These are phyloP conservation scores for Melanotaenia boesemani DNA, from an alignment of 2,797 vertebrate genomes.

Conservation along the genomic window DNA sequence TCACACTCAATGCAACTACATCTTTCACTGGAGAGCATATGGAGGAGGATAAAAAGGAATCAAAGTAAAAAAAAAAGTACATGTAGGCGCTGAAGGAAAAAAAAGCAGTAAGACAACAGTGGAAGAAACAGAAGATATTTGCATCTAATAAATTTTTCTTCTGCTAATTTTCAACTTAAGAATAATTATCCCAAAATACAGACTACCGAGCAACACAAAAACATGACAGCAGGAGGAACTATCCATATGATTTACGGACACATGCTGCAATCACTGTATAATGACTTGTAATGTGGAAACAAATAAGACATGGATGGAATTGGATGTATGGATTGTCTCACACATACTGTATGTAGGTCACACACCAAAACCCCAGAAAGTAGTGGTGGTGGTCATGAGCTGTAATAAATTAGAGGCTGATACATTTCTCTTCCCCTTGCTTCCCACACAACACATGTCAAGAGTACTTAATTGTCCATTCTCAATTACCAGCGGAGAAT, in stretches of 20 bases:
- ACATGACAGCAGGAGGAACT: not conserved
- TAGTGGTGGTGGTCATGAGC: conserved; percentile 36
- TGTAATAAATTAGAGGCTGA: conserved; percentile 58
- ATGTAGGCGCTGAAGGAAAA: conserved; percentile 32
- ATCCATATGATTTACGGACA: not conserved
- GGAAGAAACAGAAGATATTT: conserved; percentile 8
- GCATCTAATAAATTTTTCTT: not conserved
- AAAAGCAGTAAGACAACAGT: not conserved
- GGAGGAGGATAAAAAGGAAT: conserved; percentile 50
- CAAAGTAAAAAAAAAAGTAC: conserved; percentile 24
- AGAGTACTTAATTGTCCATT: conserved; percentile 64
- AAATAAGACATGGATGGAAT: not conserved
- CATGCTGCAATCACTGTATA: not conserved
- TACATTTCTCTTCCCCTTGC: conserved; percentile 56
- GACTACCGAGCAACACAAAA: not conserved
- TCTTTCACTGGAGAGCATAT: conserved; percentile 29
- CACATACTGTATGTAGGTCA: not conserved
- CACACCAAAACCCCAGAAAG: conserved; percentile 15
- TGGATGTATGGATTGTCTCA: no score
- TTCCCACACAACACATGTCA: conserved; percentile 68
- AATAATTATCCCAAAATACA: not conserved
- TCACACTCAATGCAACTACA: conserved; percentile 5
- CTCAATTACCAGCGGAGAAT: conserved; percentile 64
- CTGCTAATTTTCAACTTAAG: not conserved
- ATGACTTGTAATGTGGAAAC: not conserved